Conservation (phyloP, 2,888 invertebrate species). For the Shargacucullia verbasci region DNA sequence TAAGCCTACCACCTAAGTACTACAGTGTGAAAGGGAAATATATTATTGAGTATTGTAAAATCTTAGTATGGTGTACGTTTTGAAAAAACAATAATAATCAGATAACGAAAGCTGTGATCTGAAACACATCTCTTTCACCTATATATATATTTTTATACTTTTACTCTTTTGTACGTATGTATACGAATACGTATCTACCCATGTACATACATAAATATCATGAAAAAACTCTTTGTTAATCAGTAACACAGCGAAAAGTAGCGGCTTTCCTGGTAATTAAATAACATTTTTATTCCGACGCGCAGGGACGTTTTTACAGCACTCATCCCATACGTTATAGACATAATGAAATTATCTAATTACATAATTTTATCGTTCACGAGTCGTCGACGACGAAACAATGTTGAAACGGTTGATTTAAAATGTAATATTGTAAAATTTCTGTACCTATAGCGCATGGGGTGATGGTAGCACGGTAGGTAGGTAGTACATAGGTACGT, state of each 20-base stretch:
- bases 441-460: slow-evolving; percentile 17
- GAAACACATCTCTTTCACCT: too few species aligned
- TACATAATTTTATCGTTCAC: slow-evolving; percentile 54
- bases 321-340: slow-evolving; percentile 48
- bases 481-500: slow-evolving; percentile 48
- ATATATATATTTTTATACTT: not conserved
- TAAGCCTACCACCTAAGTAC: too few species aligned
- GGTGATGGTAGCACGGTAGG: slow-evolving; percentile 20
- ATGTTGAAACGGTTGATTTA: slow-evolving; percentile 48
- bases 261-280: slow-evolving; percentile 46
- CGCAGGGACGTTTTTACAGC: slow-evolving; percentile 37
- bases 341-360: slow-evolving; percentile 51
- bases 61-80: too few species aligned
- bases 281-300: slow-evolving; percentile 40
- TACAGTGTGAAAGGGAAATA: too few species aligned
- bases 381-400: slow-evolving; percentile 48
- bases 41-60: too few species aligned
- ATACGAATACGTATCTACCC: not conserved
- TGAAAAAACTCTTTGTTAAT: slow-evolving; percentile 17
- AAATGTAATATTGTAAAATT: slow-evolving; percentile 40
- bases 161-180: not conserved
- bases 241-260: slow-evolving; percentile 33
- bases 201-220: not conserved
- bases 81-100: too few species aligned
- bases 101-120: too few species aligned